These are phyloP conservation scores for Hemicordylus capensis DNA, from an alignment of 2,113 vertebrate species.

Conservation along the genomic window DNA sequence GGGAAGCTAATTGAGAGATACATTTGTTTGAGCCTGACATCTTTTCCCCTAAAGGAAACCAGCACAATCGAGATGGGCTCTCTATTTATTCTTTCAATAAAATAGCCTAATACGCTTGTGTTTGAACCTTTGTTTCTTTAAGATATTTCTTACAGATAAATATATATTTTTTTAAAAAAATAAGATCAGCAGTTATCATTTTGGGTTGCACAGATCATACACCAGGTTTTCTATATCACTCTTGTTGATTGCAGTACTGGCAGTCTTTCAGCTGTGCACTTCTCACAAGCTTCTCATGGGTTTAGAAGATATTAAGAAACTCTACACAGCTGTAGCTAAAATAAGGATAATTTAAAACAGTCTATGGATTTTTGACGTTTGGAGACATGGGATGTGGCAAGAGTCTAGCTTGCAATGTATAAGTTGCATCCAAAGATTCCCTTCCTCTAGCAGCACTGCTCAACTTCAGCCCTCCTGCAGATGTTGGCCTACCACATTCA, in stretches of 20 bases:
- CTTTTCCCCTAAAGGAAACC: constrained; percentile 47
- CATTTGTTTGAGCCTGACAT: constrained; percentile 68
- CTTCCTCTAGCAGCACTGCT: no score
- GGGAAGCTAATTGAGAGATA: constrained; percentile 60
- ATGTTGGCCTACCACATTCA: no score
- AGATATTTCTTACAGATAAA: constrained; percentile 58
- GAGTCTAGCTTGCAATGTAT: not conserved
- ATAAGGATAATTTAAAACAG: not conserved
- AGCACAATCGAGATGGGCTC: constrained; percentile 46
- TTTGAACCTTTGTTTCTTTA: constrained; percentile 47
- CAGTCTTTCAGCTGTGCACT: constrained; percentile 1
- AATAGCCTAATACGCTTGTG: constrained; percentile 40
- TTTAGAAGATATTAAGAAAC: not conserved
- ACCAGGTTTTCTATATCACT: constrained; percentile 31
- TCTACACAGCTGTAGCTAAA: not conserved
- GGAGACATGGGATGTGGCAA: not conserved
- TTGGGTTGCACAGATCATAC: constrained; percentile 40
- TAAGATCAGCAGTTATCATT: constrained; percentile 48
- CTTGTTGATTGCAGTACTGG: constrained; percentile 32
- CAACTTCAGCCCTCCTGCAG: no score
- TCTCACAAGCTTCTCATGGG: not conserved
- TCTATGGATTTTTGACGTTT: not conserved
- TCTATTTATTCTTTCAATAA: constrained; percentile 32
- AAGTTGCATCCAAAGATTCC: no score
- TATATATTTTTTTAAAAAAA: constrained; percentile 20